phyloP scores from a whole-genome alignment of 2,888 invertebrate genomes.

The Epirrita christyi region DNA sequence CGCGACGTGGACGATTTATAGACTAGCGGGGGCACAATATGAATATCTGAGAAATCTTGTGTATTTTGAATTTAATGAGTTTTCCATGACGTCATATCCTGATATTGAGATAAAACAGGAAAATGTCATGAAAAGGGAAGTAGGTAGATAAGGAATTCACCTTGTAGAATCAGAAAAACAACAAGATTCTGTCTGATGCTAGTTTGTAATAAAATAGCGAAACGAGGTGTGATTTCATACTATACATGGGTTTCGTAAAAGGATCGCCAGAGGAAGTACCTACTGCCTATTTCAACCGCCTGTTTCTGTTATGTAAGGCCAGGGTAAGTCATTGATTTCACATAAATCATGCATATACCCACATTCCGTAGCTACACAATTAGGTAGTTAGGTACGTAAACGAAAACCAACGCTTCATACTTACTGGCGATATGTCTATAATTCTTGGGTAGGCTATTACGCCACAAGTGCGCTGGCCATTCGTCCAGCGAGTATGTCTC shows the following conservation, averaged over 20 bases:
- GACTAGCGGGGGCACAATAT: background rate
- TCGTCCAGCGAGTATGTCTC: conserved; percentile 88
- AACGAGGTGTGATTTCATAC: background rate
- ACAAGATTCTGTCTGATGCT: background rate
- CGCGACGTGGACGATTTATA: conserved; percentile 5
- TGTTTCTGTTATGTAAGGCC: background rate
- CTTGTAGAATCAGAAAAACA: background rate
- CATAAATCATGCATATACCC: background rate
- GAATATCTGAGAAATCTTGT: background rate
- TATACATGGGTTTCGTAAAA: background rate
- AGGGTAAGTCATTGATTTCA: conserved; percentile 1
- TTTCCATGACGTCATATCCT: background rate
- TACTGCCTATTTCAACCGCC: background rate
- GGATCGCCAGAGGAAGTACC: background rate
- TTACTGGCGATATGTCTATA: conserved; percentile 89
- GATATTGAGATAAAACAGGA: background rate
- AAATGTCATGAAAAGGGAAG: background rate
- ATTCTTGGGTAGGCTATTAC: conserved; percentile 89
- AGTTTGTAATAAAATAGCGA: background rate
- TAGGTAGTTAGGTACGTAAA: too few species aligned
- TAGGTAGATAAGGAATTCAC: background rate
- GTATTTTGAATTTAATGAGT: background rate
- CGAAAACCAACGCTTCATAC: conserved; percentile 43
- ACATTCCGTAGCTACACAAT: background rate
- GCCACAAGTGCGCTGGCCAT: conserved; percentile 92